Evolutionary conservation across 2,888 invertebrate genomes (phyloP).

Genomic region (Geophilus truncorum): DNA sequence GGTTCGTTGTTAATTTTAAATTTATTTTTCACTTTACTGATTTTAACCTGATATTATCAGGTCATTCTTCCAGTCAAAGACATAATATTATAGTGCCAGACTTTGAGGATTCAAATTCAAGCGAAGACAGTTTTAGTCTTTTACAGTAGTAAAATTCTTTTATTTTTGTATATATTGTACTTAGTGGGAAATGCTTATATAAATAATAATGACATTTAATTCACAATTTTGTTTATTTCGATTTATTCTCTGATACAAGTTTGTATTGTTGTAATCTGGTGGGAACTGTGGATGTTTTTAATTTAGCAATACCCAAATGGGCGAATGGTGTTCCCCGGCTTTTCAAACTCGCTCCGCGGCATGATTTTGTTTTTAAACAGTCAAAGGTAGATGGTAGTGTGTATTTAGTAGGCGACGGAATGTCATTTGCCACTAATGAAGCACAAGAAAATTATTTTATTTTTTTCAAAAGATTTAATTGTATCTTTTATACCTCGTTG

Average conservation of each 20-base stretch:
- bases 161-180: too few species aligned
- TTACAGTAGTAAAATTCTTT: too few species aligned
- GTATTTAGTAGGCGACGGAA: not conserved
- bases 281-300: not conserved
- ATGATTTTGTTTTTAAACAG: not conserved
- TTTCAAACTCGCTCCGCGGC: not conserved
- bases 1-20: not conserved
- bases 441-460: not conserved
- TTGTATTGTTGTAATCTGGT: not conserved
- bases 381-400: not conserved
- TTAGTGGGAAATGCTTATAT: too few species aligned
- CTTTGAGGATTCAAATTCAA: not conserved
- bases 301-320: not conserved
- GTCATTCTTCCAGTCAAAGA: not conserved
- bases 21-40: not conserved
- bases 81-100: not conserved
- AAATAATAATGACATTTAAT: too few species aligned
- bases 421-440: not conserved
- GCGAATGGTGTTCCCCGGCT: not conserved
- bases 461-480: not conserved
- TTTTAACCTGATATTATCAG: not conserved
- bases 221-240: too few species aligned
- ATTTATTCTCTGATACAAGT: too few species aligned
- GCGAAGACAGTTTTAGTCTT: not conserved
- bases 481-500: not conserved